Percentiles rank a stretch among this genome's conserved stretches.
Conservation (phyloP, 2,113 vertebrate genomes). For the Porphyrio hochstetteri region DNA sequence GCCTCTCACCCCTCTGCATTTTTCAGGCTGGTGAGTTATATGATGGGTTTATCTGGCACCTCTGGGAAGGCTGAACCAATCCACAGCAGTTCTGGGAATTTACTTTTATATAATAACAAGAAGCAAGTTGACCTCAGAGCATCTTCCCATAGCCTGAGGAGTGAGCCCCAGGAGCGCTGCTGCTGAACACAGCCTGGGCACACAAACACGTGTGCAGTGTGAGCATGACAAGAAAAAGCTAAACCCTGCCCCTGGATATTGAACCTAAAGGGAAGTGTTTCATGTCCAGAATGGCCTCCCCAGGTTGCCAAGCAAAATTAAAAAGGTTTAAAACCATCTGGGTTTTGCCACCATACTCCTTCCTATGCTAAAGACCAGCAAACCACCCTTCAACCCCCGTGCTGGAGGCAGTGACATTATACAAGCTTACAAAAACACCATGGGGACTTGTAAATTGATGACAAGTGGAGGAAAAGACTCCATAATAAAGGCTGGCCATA, state of each 20-base stretch:
- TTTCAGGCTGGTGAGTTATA: background rate
- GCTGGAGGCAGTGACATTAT: background rate
- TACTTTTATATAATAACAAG: background rate
- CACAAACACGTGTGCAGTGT: background rate
- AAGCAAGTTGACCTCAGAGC: background rate
- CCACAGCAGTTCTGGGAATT: background rate
- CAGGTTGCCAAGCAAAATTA: background rate
- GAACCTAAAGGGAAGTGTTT: background rate
- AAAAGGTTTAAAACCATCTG: background rate
- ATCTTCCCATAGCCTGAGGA: background rate
- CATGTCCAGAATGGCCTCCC: background rate
- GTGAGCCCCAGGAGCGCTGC: background rate
- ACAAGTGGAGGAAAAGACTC: background rate
- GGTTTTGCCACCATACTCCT: background rate
- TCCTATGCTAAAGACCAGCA: background rate
- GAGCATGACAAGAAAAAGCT: background rate
- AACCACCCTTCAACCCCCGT: background rate
- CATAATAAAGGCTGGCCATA: too few relatives aligned
- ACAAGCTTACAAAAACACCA: background rate
- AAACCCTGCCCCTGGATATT: background rate
- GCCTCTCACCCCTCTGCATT: background rate
- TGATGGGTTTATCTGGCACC: background rate
- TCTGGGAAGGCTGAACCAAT: background rate
- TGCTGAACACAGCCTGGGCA: background rate
- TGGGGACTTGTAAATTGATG: background rate